Conservation (phyloP, 2,797 vertebrate species). For the Dallia pectoralis region DNA sequence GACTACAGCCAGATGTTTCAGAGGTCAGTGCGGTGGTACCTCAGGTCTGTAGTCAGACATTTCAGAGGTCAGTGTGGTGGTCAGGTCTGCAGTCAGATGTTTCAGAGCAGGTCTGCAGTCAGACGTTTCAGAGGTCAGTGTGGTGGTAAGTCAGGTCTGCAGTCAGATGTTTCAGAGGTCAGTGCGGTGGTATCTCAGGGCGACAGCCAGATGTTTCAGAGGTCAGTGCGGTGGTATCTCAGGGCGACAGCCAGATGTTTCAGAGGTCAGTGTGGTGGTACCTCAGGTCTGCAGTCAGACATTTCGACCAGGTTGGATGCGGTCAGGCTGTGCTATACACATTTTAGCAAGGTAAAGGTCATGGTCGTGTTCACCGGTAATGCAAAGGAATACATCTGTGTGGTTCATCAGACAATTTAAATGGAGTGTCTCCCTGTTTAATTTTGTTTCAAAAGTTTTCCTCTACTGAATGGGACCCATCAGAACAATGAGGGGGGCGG, state of each 20-base stretch:
- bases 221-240: too few relatives aligned
- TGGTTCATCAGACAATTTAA: background rate
- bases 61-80: background rate
- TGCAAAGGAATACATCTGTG: background rate
- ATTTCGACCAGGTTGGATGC: background rate
- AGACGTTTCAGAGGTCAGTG: background rate
- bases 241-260: too few relatives aligned
- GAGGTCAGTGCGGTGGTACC: too few relatives aligned
- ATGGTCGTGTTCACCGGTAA: background rate
- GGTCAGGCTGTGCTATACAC: background rate
- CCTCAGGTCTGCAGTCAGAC: too few relatives aligned
- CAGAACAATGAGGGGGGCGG: background rate
- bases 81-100: too few relatives aligned
- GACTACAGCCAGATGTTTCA: too few relatives aligned
- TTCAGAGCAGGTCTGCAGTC: background rate
- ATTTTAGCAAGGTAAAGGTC: background rate
- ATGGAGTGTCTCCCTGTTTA: background rate
- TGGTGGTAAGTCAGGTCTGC: too few relatives aligned
- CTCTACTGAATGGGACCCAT: background rate
- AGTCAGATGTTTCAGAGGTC: too few relatives aligned
- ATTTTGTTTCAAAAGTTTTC: background rate
- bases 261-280: too few relatives aligned
- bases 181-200: too few relatives aligned
- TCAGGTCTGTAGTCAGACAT: background rate
- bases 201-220: too few relatives aligned